phyloP scores from a whole-genome alignment of 2,797 vertebrate genomes.

The Chelon labrosus region DNA sequence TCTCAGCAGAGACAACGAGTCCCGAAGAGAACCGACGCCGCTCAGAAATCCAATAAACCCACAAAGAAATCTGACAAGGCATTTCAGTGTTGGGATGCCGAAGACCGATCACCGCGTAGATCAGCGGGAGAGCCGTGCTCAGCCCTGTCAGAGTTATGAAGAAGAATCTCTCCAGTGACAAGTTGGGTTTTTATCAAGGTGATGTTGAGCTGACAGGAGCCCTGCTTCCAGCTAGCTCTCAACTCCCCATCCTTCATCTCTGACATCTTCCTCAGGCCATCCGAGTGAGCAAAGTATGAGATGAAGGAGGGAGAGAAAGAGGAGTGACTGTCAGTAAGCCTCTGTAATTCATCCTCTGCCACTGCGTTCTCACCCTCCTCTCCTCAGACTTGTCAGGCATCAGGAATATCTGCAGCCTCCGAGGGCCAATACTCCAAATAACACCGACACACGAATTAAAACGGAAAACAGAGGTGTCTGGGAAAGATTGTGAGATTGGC shows the following conservation, averaged over 20 bases:
- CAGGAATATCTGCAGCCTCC: slow-evolving; percentile 48
- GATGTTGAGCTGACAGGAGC: slow-evolving; percentile 65
- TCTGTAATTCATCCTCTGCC: slow-evolving; percentile 49
- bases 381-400: slow-evolving; percentile 37
- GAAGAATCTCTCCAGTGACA: slow-evolving; percentile 67
- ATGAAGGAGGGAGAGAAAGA: slow-evolving; percentile 35
- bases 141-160: slow-evolving; percentile 65
- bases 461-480: neutral
- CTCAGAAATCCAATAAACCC: slow-evolving; percentile 58
- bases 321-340: slow-evolving; percentile 52
- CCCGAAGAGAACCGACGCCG: slow-evolving; percentile 2
- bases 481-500: too few species aligned
- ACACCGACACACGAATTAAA: neutral
- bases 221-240: slow-evolving; percentile 44
- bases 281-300: slow-evolving; percentile 34
- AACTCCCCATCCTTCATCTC: slow-evolving; percentile 64
- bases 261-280: slow-evolving; percentile 58
- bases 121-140: slow-evolving; percentile 45
- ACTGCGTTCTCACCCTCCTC: slow-evolving; percentile 36
- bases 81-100: slow-evolving; percentile 25
- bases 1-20: slow-evolving; percentile 14
- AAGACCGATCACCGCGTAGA: slow-evolving; percentile 60
- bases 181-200: slow-evolving; percentile 57
- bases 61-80: slow-evolving; percentile 49
- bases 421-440: neutral